Evolutionary conservation across 2,888 invertebrate species (phyloP), one percentile per base, ranked within the genome.

Genomic region (Chymomyza caudatula): DNA sequence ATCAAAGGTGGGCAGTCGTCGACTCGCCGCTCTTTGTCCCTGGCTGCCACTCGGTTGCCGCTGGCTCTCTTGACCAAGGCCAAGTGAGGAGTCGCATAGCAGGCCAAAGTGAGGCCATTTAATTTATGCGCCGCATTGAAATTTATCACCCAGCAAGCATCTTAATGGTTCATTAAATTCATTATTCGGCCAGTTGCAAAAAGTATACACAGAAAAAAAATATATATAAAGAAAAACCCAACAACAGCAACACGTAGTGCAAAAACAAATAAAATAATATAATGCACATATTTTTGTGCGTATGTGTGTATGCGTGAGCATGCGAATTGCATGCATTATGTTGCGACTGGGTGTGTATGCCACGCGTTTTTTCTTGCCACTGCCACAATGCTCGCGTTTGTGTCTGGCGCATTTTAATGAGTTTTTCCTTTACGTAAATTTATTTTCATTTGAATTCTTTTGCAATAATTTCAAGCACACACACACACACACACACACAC

Each of bases 131-230:
- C 67, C 76, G 75, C 85, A 77, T 79, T 77, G 77, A 76, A 86
- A 89, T 88, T 87, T 89, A 88, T 88, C 78, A 86, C 80, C 82
- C 77, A 82, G 64, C 79, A 67, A 84, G 85, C 88, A 88, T 88
- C 88, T 88, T 88, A 88, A 89, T 88, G 88, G 88, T 89, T 89
- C 89, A 88, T 89, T 88, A 88, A 89, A 89, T 88, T 86, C 88
- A 89, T 88, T 88, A 88, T 83, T 85, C 81, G 83, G 75, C 73
- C 76, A 74, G 68, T 57, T 83, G 76, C 69, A 72, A 76, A 76
- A 43, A 56, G n/a, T 8, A 29, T 29, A 19, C 19, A 37, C 54
- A 54, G 37, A 44, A 69, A 76, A 69, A 66, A 77, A 61, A 67
- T 62, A n/a, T 60, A 65, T 61, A 73, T 52, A 60, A 62, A 63